Conservation (phyloP, 2,888 invertebrate species). For the Caenorhabditis macrosperma region DNA sequence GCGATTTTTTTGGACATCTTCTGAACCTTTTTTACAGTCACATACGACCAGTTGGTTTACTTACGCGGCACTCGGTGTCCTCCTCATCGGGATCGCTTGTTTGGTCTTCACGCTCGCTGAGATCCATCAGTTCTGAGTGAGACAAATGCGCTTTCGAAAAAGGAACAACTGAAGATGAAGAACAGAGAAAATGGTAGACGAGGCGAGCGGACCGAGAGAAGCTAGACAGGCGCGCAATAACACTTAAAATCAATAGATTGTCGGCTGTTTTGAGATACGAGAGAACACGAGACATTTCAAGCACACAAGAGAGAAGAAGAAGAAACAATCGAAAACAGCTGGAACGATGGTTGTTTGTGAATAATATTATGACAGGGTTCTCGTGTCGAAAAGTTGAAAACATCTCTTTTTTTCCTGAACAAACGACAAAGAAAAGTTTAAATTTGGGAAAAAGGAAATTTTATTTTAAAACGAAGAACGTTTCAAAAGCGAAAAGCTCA, state of each 20-base stretch:
- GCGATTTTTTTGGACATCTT: conserved; percentile 60
- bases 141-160: background rate
- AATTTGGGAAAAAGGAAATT: conserved; percentile 1
- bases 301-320: conserved; percentile 17
- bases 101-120: conserved; percentile 59
- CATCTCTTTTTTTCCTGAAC: background rate
- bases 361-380: background rate
- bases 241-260: conserved; percentile 52
- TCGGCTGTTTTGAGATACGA: conserved; percentile 30
- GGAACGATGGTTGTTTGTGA: background rate
- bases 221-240: conserved; percentile 5
- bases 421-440: background rate
- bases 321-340: conserved; percentile 49
- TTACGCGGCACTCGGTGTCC: conserved; percentile 50
- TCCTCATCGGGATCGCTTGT: conserved; percentile 50
- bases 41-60: background rate
- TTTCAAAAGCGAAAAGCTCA: background rate
- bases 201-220: conserved; percentile 5
- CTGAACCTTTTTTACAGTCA: conserved; percentile 10
- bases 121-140: conserved; percentile 57
- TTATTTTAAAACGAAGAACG: background rate
- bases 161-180: background rate
- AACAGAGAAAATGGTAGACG: background rate
- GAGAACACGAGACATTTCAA: conserved; percentile 37
- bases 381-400: background rate